A percentile compares a stretch with the other conserved stretches of the same genome.
These are phyloP conservation scores for Tribolium madens DNA, from an alignment of 1,140 invertebrate genomes.

Conservation along the genomic window DNA sequence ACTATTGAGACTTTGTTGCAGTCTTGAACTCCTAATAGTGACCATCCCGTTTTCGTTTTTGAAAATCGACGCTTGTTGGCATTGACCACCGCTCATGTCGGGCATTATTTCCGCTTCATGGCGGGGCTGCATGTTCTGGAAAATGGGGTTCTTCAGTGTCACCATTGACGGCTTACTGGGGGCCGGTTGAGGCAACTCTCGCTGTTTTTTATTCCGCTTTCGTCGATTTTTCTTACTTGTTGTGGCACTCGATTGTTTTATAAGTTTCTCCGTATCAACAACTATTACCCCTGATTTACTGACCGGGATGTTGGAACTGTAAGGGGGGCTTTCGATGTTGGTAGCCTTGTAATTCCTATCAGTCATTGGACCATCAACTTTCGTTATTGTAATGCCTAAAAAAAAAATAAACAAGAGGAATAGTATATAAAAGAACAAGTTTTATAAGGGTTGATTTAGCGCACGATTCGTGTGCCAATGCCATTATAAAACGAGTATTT, in stretches of 20 bases:
- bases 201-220: constrained; percentile 74
- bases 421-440: no score
- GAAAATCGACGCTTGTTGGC: constrained; percentile 74
- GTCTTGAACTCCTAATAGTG: constrained; percentile 79
- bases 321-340: constrained; percentile 64
- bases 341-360: constrained; percentile 66
- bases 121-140: constrained; percentile 66
- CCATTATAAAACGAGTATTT: no score
- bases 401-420: constrained; percentile 44
- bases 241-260: constrained; percentile 52
- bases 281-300: constrained; percentile 74
- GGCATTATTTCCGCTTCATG: constrained; percentile 43
- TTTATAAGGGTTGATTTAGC: no score
- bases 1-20: constrained; percentile 58
- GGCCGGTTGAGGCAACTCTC: constrained; percentile 54
- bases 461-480: no score
- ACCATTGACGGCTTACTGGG: constrained; percentile 71
- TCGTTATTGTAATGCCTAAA: constrained; percentile 79
- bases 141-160: constrained; percentile 81
- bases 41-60: constrained; percentile 83
- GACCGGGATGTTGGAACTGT: constrained; percentile 59
- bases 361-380: constrained; percentile 74
- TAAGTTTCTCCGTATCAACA: constrained; percentile 74
- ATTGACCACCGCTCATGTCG: constrained; percentile 48
- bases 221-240: constrained; percentile 65